A percentile compares a stretch with the other conserved stretches of the same genome.
Evolutionary conservation across 2,888 invertebrate genomes (phyloP).

Genomic region (Agrilus cyanescens): DNA sequence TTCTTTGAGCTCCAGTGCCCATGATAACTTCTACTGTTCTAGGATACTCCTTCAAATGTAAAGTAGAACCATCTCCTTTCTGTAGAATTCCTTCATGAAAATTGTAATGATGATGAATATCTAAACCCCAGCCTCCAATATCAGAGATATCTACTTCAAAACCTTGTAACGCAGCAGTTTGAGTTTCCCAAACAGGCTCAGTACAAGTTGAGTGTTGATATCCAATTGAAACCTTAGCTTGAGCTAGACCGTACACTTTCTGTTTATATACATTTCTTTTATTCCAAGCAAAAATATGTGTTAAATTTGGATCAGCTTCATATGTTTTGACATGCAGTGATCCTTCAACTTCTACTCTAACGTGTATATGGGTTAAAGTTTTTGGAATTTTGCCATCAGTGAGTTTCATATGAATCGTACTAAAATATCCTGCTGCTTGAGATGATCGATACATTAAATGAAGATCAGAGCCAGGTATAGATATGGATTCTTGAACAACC

Average conservation of each 20-base stretch:
- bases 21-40: conserved; percentile 83
- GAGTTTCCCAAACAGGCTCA: conserved; percentile 87
- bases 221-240: conserved; percentile 82
- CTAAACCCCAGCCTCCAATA: conserved; percentile 95
- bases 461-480: conserved; percentile 86
- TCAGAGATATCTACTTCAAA: conserved; percentile 95
- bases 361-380: conserved; percentile 77
- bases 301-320: conserved; percentile 91
- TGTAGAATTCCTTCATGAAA: conserved; percentile 96
- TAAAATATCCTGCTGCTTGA: conserved; percentile 86
- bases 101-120: conserved; percentile 97
- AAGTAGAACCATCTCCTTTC: conserved; percentile 88
- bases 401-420: conserved; percentile 82
- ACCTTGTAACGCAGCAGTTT: conserved; percentile 86
- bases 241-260: conserved; percentile 81
- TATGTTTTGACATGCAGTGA: conserved; percentile 84
- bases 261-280: conserved; percentile 95
- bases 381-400: conserved; percentile 70
- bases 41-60: conserved; percentile 88
- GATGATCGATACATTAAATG: conserved; percentile 93
- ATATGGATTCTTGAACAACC: conserved; percentile 93
- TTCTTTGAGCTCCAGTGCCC: conserved; percentile 82
- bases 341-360: conserved; percentile 87
- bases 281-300: conserved; percentile 96
- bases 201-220: conserved; percentile 86